A percentile compares a stretch with the other conserved stretches of the same genome.
Conservation (phyloP, 1,140 invertebrate genomes). For the Panulirus ornatus region DNA sequence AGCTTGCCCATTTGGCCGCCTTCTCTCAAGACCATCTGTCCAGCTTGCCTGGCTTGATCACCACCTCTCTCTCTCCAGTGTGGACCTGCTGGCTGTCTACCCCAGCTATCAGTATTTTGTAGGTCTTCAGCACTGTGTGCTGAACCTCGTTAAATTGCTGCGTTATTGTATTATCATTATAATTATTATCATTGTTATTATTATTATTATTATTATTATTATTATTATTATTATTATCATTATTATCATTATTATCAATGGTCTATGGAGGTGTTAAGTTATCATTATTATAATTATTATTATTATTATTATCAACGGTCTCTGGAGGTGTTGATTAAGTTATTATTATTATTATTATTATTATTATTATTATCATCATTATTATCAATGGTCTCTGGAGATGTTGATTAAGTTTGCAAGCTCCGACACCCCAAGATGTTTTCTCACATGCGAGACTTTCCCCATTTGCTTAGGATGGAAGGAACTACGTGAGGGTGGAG, state of each 20-base stretch:
- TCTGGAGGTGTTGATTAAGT: too few relatives aligned
- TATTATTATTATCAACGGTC: too few relatives aligned
- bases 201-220: slow-evolving; percentile 4
- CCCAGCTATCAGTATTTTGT: slow-evolving; percentile 45
- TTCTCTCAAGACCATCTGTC: too few relatives aligned
- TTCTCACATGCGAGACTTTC: slow-evolving; percentile 38
- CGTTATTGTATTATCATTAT: too few relatives aligned
- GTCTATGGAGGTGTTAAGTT: too few relatives aligned
- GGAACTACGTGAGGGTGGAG: not conserved
- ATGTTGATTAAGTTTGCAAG: slow-evolving; percentile 25
- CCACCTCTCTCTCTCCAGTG: not conserved
- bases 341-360: not conserved
- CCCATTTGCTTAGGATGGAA: slow-evolving; percentile 25
- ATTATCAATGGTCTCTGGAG: not conserved
- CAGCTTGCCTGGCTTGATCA: too few relatives aligned
- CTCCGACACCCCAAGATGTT: too few relatives aligned
- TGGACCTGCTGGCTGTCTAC: slow-evolving; percentile 21
- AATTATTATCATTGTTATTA: too few relatives aligned
- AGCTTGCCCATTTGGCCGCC: too few relatives aligned
- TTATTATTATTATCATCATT: not conserved
- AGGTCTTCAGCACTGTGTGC: slow-evolving; percentile 36
- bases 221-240: too few relatives aligned
- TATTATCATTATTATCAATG: too few relatives aligned
- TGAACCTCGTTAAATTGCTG: slow-evolving; percentile 30
- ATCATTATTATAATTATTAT: too few relatives aligned